These are phyloP conservation scores for Rhopalosiphum padi DNA, from an alignment of 1,140 invertebrate genomes.

Conservation along the genomic window DNA sequence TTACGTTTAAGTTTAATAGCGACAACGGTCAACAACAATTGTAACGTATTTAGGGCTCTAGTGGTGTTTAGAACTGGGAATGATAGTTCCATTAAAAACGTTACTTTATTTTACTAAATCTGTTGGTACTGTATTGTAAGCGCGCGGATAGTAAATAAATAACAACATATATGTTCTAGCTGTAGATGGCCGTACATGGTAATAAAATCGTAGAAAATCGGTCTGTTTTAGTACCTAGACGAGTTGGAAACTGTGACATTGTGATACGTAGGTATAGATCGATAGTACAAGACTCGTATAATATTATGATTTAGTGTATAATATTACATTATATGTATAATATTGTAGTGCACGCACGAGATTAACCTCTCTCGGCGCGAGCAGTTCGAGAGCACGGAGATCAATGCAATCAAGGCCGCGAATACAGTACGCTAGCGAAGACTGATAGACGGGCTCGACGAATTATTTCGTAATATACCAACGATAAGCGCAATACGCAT, in stretches of 20 bases:
- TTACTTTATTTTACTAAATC: not conserved
- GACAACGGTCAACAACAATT: not conserved
- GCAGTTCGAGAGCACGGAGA: not conserved
- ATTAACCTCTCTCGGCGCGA: not conserved
- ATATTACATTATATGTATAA: not conserved
- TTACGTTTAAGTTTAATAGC: not conserved
- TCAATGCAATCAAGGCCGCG: slow-evolving; percentile 1
- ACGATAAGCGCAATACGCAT: not conserved
- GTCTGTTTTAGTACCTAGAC: not conserved
- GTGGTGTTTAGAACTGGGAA: not conserved
- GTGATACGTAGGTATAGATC: not conserved
- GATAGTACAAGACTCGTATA: not conserved
- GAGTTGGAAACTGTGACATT: not conserved
- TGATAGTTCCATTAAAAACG: not conserved
- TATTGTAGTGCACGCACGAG: not conserved
- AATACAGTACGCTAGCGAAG: not conserved
- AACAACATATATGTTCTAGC: not conserved
- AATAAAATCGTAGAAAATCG: not conserved
- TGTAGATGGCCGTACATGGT: not conserved
- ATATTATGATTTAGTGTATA: not conserved
- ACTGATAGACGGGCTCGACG: not conserved
- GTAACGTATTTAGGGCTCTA: not conserved
- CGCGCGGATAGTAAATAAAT: not conserved
- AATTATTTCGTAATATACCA: slow-evolving; percentile 23
- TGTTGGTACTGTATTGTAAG: not conserved